These are phyloP conservation scores for Todiramphus chloris DNA, from an alignment of 2,113 vertebrate species.

Conservation along the genomic window DNA sequence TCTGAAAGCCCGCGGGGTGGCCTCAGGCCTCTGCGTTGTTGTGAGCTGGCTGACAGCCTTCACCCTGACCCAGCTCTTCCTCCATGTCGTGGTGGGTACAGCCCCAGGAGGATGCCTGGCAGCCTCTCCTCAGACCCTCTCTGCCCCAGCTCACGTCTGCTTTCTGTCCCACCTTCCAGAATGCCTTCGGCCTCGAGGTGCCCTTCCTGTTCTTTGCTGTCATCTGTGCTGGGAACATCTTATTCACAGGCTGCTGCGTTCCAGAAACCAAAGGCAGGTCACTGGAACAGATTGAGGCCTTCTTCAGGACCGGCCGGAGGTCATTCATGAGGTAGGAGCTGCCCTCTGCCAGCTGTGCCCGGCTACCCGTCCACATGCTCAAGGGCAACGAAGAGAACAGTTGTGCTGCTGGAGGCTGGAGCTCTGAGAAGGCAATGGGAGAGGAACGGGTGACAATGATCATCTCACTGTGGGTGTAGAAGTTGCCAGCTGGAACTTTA, in stretches of 20 bases:
- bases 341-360: background rate
- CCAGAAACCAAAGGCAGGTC: conserved; percentile 91
- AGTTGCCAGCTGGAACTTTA: background rate
- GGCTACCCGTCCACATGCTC: background rate
- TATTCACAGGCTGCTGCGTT: conserved; percentile 87
- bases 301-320: conserved; percentile 79
- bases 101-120: accelerated
- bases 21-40: conserved; percentile 88
- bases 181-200: conserved; percentile 77
- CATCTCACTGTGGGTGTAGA: background rate
- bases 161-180: conserved; percentile 49
- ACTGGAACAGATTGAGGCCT: conserved; percentile 93
- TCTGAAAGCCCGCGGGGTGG: conserved; percentile 84
- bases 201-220: conserved; percentile 88
- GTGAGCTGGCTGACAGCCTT: conserved; percentile 95
- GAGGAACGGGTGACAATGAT: background rate
- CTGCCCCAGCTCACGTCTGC: background rate
- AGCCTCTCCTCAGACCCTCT: background rate
- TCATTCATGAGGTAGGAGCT: conserved; percentile 68
- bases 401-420: background rate
- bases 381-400: background rate
- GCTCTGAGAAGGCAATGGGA: background rate
- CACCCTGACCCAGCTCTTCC: conserved; percentile 84
- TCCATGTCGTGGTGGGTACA: conserved; percentile 76
- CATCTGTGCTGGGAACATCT: conserved; percentile 80